Percentiles rank a stretch among this genome's conserved stretches.
Conservation (phyloP, 2,888 invertebrate genomes). For the Ectemnius continuus region DNA sequence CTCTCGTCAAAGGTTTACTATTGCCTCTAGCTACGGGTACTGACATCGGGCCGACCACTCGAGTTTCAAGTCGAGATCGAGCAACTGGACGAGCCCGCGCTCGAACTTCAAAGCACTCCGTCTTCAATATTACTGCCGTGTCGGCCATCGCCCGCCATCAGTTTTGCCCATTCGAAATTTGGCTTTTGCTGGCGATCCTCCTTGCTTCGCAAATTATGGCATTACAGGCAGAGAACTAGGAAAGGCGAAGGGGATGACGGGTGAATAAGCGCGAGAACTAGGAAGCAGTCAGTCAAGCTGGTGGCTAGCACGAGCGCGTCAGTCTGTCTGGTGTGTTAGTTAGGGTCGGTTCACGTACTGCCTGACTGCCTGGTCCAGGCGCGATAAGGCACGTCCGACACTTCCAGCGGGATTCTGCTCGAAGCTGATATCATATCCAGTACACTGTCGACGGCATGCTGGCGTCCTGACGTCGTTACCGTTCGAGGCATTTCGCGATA, state of each 20-base stretch:
- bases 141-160: too few relatives aligned
- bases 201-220: too few relatives aligned
- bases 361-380: conserved; percentile 74
- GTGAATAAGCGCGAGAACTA: conserved; percentile 47
- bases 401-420: conserved; percentile 74
- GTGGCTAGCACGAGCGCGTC: conserved; percentile 60
- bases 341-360: conserved; percentile 62
- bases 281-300: conserved; percentile 67
- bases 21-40: conserved; percentile 29
- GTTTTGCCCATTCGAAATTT: too few relatives aligned
- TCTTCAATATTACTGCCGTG: too few relatives aligned
- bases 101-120: too few relatives aligned
- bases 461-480: conserved; percentile 42
- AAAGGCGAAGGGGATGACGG: conserved; percentile 37
- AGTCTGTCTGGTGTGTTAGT: conserved; percentile 48
- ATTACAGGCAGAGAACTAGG: too few relatives aligned
- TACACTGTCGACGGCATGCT: conserved; percentile 54
- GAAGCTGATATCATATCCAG: conserved; percentile 74
- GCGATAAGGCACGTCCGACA: conserved; percentile 77
- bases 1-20: conserved; percentile 47
- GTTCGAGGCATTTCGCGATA: conserved; percentile 65
- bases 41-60: too few relatives aligned
- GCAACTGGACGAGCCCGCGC: too few relatives aligned
- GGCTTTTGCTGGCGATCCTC: too few relatives aligned
- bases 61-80: too few relatives aligned